Evolutionary conservation across 2,888 invertebrate genomes (phyloP), one percentile per base, ranked within the genome.

Genomic region (Tetranychus piercei): DNA sequence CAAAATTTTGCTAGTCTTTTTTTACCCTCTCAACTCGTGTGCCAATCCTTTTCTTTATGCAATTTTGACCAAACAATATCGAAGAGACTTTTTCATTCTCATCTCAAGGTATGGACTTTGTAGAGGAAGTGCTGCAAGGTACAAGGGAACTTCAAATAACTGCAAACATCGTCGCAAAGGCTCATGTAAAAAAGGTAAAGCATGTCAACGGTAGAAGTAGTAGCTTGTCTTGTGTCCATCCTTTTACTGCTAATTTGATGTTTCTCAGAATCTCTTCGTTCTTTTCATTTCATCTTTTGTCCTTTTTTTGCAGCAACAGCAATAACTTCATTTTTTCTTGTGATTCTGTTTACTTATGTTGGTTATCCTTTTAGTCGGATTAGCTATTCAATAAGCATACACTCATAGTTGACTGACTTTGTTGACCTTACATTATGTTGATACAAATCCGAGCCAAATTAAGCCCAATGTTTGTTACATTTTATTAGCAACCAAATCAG

Each of bases 11-110:
- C 83, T 92, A 76, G 92, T 94, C 9, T 92, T 94, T 81, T 92
- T 94, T 81, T 91, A 93, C 81, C 94, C 94, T 0, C 83, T 94
- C 77, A 94, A 94, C 83, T 90, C 92, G 0, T 92, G 92, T 81
- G 91, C 93, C 66, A 93, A 94, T 83, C 94, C 94, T 0, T 93
- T 92, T 84, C 84, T 94, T 4, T 94, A 94, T 82, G 93, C 92
- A 22, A 90, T 94, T 78, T 85, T 92, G 80, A 94, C 93, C 8
- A 88, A 91, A 77, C 92, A 92, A 82, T 92, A 91, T 81, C 86
- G 91, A 69, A 86, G 88, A 78, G 92, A 93, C 81, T 84, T 90
- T 34, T 85, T 87, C 74, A 84, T 86, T 15, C 81, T 90, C 67
- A 83, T 90, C 73, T 86, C 88, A 3, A 87, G 88, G 84, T 90